Evolutionary conservation across 2,888 invertebrate genomes (phyloP).

Genomic region (Ectemnius lituratus): DNA sequence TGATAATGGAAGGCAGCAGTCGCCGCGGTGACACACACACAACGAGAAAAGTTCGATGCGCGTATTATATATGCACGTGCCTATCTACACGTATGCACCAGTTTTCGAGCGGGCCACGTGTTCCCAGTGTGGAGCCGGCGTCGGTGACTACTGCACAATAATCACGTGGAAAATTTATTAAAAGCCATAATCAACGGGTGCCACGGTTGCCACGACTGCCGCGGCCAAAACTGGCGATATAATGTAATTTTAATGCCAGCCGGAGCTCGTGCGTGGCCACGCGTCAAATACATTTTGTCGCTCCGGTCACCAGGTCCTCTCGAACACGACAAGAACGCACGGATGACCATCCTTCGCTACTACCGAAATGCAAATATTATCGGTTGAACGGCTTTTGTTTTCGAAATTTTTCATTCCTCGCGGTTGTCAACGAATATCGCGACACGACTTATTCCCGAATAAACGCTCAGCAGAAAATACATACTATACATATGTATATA

Average conservation of each 20-base stretch:
- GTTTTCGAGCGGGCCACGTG: slow-evolving; percentile 34
- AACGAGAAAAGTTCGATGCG: too few relatives aligned
- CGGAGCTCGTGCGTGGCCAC: slow-evolving; percentile 34
- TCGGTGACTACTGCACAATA: slow-evolving; percentile 37
- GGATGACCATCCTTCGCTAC: too few relatives aligned
- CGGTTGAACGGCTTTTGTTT: slow-evolving; percentile 22
- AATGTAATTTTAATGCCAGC: slow-evolving; percentile 62
- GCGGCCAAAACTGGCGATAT: slow-evolving; percentile 44
- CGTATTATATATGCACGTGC: too few relatives aligned
- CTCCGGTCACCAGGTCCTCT: slow-evolving; percentile 21
- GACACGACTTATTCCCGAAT: background rate
- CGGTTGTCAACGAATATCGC: background rate
- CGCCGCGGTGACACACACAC: too few relatives aligned
- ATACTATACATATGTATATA: too few relatives aligned
- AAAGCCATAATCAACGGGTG: slow-evolving; percentile 57
- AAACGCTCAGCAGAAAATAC: background rate
- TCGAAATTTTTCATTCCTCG: slow-evolving; percentile 28
- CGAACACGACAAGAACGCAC: slow-evolving; percentile 13
- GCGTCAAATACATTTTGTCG: slow-evolving; percentile 47
- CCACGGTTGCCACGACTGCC: slow-evolving; percentile 21
- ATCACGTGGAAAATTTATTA: slow-evolving; percentile 61
- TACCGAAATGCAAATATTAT: slow-evolving; percentile 35
- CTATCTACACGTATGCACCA: too few relatives aligned
- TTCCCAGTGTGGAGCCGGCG: slow-evolving; percentile 32
- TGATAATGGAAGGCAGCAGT: too few relatives aligned